Percentiles rank a stretch among this genome's conserved stretches.
Conservation (phyloP, 2,888 invertebrate genomes). For the Morpho achilles region DNA sequence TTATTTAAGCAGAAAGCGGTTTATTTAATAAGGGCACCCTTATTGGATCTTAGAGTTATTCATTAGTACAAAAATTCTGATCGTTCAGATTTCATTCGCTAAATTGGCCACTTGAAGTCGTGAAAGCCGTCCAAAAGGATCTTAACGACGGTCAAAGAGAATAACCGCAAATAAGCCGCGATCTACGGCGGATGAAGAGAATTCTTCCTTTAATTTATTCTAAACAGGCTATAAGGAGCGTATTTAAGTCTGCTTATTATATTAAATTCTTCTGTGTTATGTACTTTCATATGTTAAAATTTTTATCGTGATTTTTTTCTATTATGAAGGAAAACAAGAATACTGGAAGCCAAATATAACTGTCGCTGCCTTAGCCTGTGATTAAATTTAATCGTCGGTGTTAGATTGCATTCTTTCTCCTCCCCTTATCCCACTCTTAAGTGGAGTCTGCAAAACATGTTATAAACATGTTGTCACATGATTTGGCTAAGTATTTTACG, state of each 20-base stretch:
- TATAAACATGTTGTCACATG: no score
- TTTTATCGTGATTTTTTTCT: no score
- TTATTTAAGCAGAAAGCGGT: conserved; percentile 25
- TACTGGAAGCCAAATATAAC: no score
- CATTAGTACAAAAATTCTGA: conserved; percentile 77
- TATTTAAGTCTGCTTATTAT: conserved; percentile 66
- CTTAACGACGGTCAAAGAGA: conserved; percentile 79
- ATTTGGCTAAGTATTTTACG: no score
- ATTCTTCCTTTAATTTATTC: conserved; percentile 75
- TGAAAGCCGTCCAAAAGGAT: conserved; percentile 72
- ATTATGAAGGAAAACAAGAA: no score
- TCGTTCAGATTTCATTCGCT: conserved; percentile 73
- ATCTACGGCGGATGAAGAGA: conserved; percentile 70
- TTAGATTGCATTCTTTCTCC: no score
- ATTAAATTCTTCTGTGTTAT: conserved; percentile 43
- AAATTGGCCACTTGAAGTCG: conserved; percentile 78
- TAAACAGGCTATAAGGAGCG: conserved; percentile 64
- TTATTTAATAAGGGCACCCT: conserved; percentile 59
- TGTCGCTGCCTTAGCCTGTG: no score
- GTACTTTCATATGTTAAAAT: no score
- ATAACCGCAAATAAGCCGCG: conserved; percentile 78
- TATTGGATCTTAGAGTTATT: conserved; percentile 62
- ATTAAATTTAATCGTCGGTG: no score
- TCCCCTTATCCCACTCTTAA: no score
- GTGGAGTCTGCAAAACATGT: no score